Percentiles rank a stretch among this genome's conserved stretches.
phyloP scores from a whole-genome alignment of 2,888 invertebrate species.

The Lissocephala sabroskyi region DNA sequence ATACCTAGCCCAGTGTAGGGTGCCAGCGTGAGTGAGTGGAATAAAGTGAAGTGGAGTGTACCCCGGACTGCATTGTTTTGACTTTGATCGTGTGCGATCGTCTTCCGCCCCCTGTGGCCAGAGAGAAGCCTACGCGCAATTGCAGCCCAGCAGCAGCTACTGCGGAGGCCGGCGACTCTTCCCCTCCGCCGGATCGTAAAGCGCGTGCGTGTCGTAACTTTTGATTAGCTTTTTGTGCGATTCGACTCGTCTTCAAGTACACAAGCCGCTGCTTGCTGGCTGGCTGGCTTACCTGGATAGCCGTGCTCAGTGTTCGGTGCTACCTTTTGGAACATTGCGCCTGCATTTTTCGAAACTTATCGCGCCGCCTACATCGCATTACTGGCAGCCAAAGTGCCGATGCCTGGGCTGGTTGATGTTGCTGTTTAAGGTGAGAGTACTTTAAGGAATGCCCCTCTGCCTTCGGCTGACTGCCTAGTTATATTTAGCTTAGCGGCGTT shows the following conservation, averaged over 20 bases:
- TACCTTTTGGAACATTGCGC: neutral
- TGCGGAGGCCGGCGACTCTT: neutral
- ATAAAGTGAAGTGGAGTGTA: conserved; percentile 15
- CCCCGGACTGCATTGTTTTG: conserved; percentile 47
- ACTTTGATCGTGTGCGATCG: conserved; percentile 44
- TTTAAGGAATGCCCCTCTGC: neutral
- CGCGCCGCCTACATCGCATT: conserved; percentile 54
- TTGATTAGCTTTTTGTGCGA: conserved; percentile 47
- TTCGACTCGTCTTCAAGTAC: conserved; percentile 3
- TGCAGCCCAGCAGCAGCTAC: neutral
- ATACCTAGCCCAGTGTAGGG: conserved; percentile 20
- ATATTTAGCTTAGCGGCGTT: too few relatives aligned
- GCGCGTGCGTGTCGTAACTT: conserved; percentile 65
- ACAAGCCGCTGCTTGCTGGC: neutral
- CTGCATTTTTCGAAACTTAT: conserved; percentile 47
- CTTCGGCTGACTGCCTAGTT: too few relatives aligned
- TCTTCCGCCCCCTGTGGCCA: neutral
- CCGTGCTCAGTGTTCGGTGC: too few relatives aligned
- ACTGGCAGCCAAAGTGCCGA: conserved; percentile 26
- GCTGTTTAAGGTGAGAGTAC: neutral
- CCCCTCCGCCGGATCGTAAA: conserved; percentile 3
- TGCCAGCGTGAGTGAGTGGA: conserved; percentile 11
- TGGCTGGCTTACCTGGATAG: too few relatives aligned
- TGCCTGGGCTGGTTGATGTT: neutral
- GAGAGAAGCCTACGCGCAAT: too few relatives aligned